Evolutionary conservation across 2,113 vertebrate genomes (phyloP).

Genomic region (Azemiops feae): DNA sequence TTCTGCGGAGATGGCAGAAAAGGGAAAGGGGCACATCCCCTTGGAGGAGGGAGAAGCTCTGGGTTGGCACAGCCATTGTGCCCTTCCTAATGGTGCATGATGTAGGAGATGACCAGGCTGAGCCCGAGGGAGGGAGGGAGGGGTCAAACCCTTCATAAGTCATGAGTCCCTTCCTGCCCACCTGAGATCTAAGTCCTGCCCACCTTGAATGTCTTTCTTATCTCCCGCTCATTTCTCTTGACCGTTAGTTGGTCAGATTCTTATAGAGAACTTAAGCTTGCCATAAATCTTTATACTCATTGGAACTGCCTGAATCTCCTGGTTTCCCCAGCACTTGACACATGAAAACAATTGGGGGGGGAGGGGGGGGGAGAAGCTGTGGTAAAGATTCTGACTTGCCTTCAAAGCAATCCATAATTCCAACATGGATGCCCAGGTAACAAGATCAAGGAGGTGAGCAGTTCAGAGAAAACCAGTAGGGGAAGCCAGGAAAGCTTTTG

Average conservation of each 20-base stretch:
- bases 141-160: no score
- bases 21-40: accelerated
- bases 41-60: neutral
- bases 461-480: neutral
- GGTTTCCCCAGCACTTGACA: neutral
- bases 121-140: no score
- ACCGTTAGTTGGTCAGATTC: neutral
- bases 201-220: neutral
- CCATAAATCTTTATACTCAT: neutral
- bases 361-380: neutral
- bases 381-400: neutral
- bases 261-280: neutral
- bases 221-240: neutral
- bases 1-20: accelerated
- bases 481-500: accelerated
- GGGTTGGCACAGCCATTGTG: accelerated
- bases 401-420: neutral
- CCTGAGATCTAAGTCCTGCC: no score
- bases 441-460: neutral
- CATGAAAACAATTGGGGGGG: no score
- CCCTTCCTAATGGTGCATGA: accelerated
- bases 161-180: no score
- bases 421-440: neutral
- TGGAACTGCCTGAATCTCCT: neutral
- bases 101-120: no score